Conservation (phyloP, 2,888 invertebrate species). For the Sycophila texana region DNA sequence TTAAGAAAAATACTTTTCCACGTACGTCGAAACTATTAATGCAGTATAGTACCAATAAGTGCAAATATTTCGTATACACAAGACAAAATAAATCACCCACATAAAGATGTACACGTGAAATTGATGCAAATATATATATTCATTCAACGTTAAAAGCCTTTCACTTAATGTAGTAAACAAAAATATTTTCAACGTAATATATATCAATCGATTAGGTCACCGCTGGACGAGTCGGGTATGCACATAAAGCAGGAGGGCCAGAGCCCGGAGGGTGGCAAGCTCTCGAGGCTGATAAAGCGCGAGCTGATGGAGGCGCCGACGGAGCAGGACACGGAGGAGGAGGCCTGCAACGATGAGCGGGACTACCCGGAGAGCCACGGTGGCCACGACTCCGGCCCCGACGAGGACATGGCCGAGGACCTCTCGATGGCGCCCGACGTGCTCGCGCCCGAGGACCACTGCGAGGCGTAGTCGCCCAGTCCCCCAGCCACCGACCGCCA, state of each 20-base stretch:
- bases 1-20: too few species aligned
- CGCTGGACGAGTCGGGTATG: constrained; percentile 73
- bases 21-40: too few species aligned
- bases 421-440: constrained; percentile 74
- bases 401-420: constrained; percentile 73
- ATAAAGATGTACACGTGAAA: too few species aligned
- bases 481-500: neutral
- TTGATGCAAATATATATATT: too few species aligned
- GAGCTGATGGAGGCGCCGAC: constrained; percentile 70
- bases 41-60: too few species aligned
- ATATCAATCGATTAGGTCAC: constrained; percentile 66
- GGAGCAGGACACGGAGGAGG: constrained; percentile 67
- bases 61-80: too few species aligned
- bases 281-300: constrained; percentile 74
- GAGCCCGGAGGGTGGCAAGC: constrained; percentile 72
- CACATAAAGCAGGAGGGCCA: constrained; percentile 73
- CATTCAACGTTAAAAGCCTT: too few species aligned
- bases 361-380: constrained; percentile 66
- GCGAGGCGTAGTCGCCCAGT: constrained; percentile 72
- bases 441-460: constrained; percentile 71
- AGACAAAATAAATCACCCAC: too few species aligned
- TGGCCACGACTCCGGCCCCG: constrained; percentile 70
- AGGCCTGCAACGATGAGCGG: constrained; percentile 70
- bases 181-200: too few species aligned
- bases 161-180: too few species aligned